Evolutionary conservation across 2,888 invertebrate genomes (phyloP).

Genomic region (Heliconius ismenius): DNA sequence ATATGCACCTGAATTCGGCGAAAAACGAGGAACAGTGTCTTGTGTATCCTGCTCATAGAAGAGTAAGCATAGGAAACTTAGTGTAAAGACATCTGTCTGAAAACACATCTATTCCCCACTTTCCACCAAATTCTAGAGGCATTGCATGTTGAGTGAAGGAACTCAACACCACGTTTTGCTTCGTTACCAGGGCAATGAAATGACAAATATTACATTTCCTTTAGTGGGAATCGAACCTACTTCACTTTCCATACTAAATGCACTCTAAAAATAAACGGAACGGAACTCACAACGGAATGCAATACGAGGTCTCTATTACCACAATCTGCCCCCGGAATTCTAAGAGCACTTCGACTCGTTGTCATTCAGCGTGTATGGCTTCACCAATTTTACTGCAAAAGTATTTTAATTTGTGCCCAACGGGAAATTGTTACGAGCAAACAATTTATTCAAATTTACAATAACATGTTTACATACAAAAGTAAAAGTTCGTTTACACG

Average conservation of each 20-base stretch:
- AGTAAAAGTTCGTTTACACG: not conserved
- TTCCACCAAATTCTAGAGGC: too few species aligned
- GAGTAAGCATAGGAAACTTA: too few species aligned
- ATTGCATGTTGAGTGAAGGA: not conserved
- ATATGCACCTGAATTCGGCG: too few species aligned
- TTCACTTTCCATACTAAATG: too few species aligned
- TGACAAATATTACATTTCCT: not conserved
- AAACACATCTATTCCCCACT: too few species aligned
- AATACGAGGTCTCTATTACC: not conserved
- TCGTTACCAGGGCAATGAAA: not conserved
- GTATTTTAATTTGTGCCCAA: slow-evolving; percentile 2
- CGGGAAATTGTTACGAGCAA: slow-evolving; percentile 12
- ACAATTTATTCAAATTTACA: slow-evolving; percentile 17
- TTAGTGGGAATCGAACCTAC: not conserved
- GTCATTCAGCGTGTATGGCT: slow-evolving; percentile 1
- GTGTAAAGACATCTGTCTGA: too few species aligned
- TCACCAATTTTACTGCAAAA: not conserved
- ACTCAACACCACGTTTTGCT: not conserved
- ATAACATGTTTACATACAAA: slow-evolving; percentile 15
- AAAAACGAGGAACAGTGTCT: too few species aligned
- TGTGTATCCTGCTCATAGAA: too few species aligned
- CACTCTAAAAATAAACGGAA: not conserved
- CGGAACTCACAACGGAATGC: not conserved
- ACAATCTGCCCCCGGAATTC: not conserved
- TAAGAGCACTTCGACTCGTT: not conserved